Conservation (phyloP, 2,113 vertebrate genomes). For the Sula dactylatra region DNA sequence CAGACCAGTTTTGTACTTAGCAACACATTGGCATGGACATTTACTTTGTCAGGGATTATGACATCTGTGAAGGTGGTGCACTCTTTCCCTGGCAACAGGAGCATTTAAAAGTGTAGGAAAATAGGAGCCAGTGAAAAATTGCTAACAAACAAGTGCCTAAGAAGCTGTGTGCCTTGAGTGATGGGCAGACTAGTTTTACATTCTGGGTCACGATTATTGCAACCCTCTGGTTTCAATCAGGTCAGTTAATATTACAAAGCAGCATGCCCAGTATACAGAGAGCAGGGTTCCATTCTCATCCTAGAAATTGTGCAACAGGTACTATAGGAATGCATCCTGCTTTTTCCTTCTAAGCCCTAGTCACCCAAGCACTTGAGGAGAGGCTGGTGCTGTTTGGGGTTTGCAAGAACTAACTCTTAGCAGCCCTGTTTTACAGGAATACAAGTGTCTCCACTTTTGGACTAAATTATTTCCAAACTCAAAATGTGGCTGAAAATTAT, state of each 20-base stretch:
- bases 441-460: neutral
- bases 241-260: neutral
- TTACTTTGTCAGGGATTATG: neutral
- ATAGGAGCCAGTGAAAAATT: neutral
- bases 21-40: neutral
- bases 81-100: neutral
- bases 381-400: neutral
- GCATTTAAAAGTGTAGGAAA: neutral
- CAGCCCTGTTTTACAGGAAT: neutral
- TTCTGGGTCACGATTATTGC: neutral
- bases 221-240: neutral
- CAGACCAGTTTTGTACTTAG: constrained; percentile 27
- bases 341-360: neutral
- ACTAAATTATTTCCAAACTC: neutral
- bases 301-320: neutral
- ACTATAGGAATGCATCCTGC: neutral
- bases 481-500: neutral
- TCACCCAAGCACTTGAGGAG: neutral
- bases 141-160: neutral
- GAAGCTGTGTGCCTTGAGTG: neutral
- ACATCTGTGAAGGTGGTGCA: neutral
- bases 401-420: neutral
- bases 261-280: neutral
- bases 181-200: neutral
- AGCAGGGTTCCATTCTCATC: neutral